Base-by-base conservation (phyloP, 2,113 vertebrate genomes). In the Stigmatopora argus region DNA sequence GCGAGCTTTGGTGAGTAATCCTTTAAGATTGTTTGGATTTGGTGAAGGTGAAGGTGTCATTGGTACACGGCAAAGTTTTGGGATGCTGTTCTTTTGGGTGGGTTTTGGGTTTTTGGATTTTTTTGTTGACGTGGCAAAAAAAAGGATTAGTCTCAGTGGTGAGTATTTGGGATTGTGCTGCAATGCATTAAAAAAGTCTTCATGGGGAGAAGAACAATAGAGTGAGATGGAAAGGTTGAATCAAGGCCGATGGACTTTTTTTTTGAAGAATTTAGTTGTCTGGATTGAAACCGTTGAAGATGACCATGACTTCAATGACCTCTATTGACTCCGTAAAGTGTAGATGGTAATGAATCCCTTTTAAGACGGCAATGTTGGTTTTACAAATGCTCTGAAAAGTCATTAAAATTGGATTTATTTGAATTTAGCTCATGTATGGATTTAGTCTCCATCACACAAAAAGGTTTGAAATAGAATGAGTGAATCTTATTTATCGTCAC, bases 1-100 rank as follows among this genome's bases (percentile, higher is more conserved):
- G 73, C 79, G 71, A 86, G 85, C 85, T 86, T 89, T 86, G 80
- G 87, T 87, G 74, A 83, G 77, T 84, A 67, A 38, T 65, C 58
- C 59, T 45, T 45, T 61, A 31, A 14, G 58, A 44, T 61, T 61
- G 35, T 61, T 61, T 44, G n/a, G 10, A 44, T 19, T 41, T 44
- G 18, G 49, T 58, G 44, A 59, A 55, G 7, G 7, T n/a, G n/a
- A 46, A 23, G 23, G 23, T 70, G 55, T 63, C 4, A 52, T 15
- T 53, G 13, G 41, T 67, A n/a, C 57, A 19, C 72, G 71, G 7
- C 17, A 35, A 61, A 61, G 19, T 21, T 15, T 59, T n/a, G 23
- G 23, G 5, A 26, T 13, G 12, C 19, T 55, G 1, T 1, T n/a
- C n/a, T 31, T 31, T 31, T 31, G 26, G 26, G 26, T 31, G 26